Percentiles rank a stretch among this genome's conserved stretches.
phyloP scores from a whole-genome alignment of 2,797 vertebrate species.

The Alcedo quadribrachys region DNA sequence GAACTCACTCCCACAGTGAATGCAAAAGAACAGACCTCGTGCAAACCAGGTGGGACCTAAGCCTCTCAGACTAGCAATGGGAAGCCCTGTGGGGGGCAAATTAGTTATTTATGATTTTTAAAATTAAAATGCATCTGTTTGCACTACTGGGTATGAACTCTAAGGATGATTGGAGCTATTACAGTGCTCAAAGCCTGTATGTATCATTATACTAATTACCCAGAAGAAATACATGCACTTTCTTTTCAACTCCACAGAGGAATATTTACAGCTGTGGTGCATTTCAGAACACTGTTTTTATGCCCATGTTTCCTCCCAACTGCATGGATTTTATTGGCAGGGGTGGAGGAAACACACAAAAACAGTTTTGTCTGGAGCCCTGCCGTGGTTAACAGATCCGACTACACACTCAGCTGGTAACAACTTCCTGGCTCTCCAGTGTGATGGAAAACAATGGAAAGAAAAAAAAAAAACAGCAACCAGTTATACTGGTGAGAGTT shows the following conservation, averaged over 20 bases:
- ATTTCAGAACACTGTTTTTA: constrained; percentile 38
- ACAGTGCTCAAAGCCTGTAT: background rate
- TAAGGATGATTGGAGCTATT: background rate
- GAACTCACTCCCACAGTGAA: background rate
- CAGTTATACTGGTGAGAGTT: constrained; percentile 10
- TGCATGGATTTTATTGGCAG: constrained; percentile 33
- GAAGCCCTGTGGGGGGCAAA: background rate
- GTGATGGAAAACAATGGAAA: constrained; percentile 32
- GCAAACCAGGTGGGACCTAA: background rate
- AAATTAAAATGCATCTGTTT: background rate
- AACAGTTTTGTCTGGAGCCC: constrained; percentile 34
- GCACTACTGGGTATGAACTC: background rate
- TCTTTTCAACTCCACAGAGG: constrained; percentile 30
- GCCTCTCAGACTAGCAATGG: background rate
- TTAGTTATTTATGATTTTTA: background rate
- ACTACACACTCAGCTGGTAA: constrained; percentile 31
- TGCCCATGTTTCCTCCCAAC: constrained; percentile 28
- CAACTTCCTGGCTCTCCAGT: constrained; percentile 34
- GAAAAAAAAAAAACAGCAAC: background rate
- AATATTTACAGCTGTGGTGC: background rate
- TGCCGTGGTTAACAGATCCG: constrained; percentile 14
- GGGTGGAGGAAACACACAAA: constrained; percentile 25
- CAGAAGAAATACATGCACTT: constrained; percentile 4
- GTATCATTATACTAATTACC: constrained; percentile 17
- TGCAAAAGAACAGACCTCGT: background rate